Base-by-base conservation (phyloP, 2,797 vertebrate species). In the Antrozous pallidus region DNA sequence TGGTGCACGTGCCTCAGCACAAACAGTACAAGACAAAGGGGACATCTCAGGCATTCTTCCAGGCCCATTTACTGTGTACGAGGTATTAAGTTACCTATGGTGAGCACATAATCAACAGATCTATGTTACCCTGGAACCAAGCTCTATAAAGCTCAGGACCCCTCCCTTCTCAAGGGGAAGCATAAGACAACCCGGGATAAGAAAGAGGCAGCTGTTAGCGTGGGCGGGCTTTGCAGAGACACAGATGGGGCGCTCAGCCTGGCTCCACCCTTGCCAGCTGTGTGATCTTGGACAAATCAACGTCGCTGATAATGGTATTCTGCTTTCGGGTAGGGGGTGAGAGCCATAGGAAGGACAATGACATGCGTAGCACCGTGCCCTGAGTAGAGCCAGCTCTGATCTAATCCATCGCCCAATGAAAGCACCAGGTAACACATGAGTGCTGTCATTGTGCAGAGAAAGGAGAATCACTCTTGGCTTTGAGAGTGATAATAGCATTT, bases 331-430 rank as follows among this genome's bases (percentile, higher is more conserved):
- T 8, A n/a, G 42, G 61, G 17, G 54, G 47, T 38, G 38, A 82
- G 80, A 61, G 51, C 54, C 45, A 70, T 1, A 85, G 75, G 67
- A 42, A 95, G 45, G 47, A 49, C 36, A 6, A 47, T 47, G 73
- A 40, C 18, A 6, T 3, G 5, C 5, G 4, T 0, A 38, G 38
- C 16, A 42, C 33, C 17, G 17, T 7, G 51, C 3, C 61, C 38
- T 47, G 36, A 56, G 38, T 2, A 70, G 38, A 77, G 63, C 0
- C 54, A 49, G 28, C 9, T 61, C 17, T 18, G 0, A 0, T 22
- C 28, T 49, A 33, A 54, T 49, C 28, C 33, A 2, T 9, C 38
- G 58, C 28, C 78, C n/a, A 42, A 38, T 74, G 61, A 75, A 90
- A 65, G 49, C 42, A 65, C 28, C n/a, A 45, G n/a, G 24, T 31